phyloP scores from a whole-genome alignment of 2,113 vertebrate genomes.

The Dryoscopus gambensis region DNA sequence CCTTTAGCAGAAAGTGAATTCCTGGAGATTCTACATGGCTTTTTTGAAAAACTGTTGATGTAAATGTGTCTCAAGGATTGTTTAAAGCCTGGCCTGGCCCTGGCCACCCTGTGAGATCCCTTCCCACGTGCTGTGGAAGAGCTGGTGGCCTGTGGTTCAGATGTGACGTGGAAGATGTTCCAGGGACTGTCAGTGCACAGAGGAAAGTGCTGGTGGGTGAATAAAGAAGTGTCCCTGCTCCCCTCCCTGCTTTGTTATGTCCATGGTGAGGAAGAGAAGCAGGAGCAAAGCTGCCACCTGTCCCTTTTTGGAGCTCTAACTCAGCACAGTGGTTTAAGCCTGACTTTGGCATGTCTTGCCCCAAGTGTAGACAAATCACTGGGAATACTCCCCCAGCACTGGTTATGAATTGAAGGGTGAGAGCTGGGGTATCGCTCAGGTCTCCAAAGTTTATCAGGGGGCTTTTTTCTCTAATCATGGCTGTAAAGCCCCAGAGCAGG shows the following conservation, averaged over 20 bases:
- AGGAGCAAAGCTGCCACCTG: background rate
- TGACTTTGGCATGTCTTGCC: conserved; percentile 47
- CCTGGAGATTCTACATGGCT: background rate
- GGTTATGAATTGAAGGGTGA: fast-evolving
- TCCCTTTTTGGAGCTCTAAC: conserved; percentile 11
- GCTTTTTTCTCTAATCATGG: background rate
- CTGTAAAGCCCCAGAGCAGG: background rate
- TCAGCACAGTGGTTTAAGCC: conserved; percentile 49
- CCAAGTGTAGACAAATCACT: fast-evolving
- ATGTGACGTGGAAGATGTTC: fast-evolving
- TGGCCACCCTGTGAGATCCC: background rate
- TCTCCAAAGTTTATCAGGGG: background rate
- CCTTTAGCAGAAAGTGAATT: background rate
- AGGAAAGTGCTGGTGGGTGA: background rate
- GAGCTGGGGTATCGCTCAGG: background rate
- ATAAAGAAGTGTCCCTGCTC: background rate
- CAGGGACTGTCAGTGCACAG: background rate
- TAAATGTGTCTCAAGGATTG: background rate
- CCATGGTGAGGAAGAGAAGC: conserved; percentile 36
- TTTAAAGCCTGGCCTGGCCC: background rate
- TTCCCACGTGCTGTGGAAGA: background rate
- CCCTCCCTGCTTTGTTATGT: conserved; percentile 8
- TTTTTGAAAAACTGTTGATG: background rate
- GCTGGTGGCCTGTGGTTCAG: background rate
- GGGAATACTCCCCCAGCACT: background rate